Percentiles rank a stretch among this genome's conserved stretches.
Evolutionary conservation across 2,113 vertebrate genomes (phyloP).

Genomic region (Bagarius yarrelli): DNA sequence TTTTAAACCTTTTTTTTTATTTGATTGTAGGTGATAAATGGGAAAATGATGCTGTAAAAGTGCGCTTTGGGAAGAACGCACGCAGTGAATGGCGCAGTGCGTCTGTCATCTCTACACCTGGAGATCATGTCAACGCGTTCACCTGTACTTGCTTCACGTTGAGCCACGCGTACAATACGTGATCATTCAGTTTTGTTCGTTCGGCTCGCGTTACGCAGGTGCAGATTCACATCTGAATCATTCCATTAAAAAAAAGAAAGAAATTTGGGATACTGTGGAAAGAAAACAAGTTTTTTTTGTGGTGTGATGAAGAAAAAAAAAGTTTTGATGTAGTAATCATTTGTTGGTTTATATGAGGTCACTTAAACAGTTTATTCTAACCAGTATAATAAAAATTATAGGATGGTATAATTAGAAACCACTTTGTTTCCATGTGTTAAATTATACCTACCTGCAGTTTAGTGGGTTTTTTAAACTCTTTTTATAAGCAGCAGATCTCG

Average conservation of each 20-base stretch:
- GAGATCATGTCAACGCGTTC: conserved; percentile 19
- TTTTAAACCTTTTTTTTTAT: neutral
- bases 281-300: neutral
- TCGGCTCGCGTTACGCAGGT: conserved; percentile 99
- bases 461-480: neutral
- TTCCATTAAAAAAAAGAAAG: neutral
- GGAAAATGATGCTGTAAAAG: neutral
- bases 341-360: neutral
- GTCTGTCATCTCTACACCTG: neutral
- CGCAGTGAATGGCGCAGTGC: neutral
- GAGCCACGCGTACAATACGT: conserved; percentile 99
- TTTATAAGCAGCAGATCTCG: neutral
- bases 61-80: neutral
- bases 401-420: neutral
- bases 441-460: neutral
- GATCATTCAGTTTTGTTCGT: conserved; percentile 99
- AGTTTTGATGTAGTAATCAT: neutral
- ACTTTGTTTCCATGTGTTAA: neutral
- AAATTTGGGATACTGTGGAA: neutral
- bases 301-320: neutral
- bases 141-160: conserved; percentile 94
- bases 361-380: neutral
- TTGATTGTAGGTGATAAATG: neutral
- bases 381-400: neutral
- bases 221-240: conserved; percentile 74